Conservation (phyloP, 2,797 vertebrate genomes). For the Silurus lanzhouensis region DNA sequence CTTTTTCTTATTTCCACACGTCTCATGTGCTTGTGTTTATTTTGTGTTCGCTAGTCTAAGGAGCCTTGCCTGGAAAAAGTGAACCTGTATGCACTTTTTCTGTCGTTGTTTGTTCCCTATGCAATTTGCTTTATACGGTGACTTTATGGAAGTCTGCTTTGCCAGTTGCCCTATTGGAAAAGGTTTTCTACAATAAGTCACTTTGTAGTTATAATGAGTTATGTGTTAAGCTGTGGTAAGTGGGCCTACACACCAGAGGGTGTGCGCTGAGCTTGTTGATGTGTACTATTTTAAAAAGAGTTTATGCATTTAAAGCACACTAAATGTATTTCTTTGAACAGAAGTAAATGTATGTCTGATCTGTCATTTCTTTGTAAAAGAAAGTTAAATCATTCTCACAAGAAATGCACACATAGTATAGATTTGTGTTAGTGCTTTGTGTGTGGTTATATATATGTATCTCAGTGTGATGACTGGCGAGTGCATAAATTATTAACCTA, state of each 20-base stretch:
- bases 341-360: not conserved
- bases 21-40: not conserved
- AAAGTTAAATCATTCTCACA: not conserved
- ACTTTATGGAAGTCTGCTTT: constrained; percentile 32
- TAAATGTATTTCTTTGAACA: not conserved
- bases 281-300: not conserved
- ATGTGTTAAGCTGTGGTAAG: constrained; percentile 36
- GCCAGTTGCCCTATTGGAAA: constrained; percentile 27
- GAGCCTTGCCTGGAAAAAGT: constrained; percentile 54
- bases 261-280: not conserved
- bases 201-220: constrained; percentile 33
- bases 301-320: not conserved
- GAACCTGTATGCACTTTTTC: constrained; percentile 31
- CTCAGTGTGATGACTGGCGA: constrained; percentile 23
- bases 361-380: not conserved
- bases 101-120: constrained; percentile 45
- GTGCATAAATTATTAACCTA: constrained; percentile 52
- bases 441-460: not conserved
- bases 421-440: constrained; percentile 11
- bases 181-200: constrained; percentile 39
- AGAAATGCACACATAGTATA: not conserved
- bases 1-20: constrained; percentile 7
- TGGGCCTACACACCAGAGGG: constrained; percentile 6
- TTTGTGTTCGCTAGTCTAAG: constrained; percentile 13
- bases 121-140: constrained; percentile 39